These are phyloP conservation scores for Heliopora coerulea DNA, from an alignment of 92 coral and sea anemone genomes.

Conservation along the genomic window DNA sequence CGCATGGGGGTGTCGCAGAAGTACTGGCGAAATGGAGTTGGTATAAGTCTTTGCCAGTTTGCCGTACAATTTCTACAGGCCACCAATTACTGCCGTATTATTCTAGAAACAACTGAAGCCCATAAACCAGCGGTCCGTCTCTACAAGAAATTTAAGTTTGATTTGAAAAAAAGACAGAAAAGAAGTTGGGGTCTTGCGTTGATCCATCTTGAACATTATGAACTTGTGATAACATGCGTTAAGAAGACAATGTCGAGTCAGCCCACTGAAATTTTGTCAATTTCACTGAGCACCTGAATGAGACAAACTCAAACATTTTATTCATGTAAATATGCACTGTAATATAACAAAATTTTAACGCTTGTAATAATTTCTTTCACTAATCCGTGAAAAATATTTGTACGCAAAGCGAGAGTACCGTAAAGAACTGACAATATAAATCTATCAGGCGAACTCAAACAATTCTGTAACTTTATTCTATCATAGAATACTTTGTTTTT, in stretches of 20 bases:
- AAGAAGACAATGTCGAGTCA: no score
- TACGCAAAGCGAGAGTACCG: no score
- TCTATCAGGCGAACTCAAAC: no score
- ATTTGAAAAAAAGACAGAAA: slow-evolving; percentile 41
- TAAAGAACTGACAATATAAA: no score
- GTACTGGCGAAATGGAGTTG: slow-evolving; percentile 65
- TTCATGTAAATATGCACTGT: neutral
- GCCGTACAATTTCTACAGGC: slow-evolving; percentile 55
- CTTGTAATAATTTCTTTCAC: neutral
- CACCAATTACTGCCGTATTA: slow-evolving; percentile 53
- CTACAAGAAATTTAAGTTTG: slow-evolving; percentile 64
- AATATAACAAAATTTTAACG: neutral
- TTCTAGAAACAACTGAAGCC: slow-evolving; percentile 71
- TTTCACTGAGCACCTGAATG: slow-evolving; percentile 7
- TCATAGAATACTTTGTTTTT: no score
- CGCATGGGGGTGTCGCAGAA: slow-evolving; percentile 66
- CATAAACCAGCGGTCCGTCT: slow-evolving; percentile 68
- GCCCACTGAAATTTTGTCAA: slow-evolving; percentile 1
- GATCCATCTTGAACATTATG: slow-evolving; percentile 30
- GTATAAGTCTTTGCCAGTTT: slow-evolving; percentile 62
- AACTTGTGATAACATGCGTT: slow-evolving; percentile 18
- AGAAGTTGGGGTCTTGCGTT: slow-evolving; percentile 38
- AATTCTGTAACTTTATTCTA: no score
- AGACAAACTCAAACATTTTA: neutral
- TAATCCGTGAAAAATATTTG: no score